Base-by-base conservation (phyloP, 2,113 vertebrate genomes). In the Pseudorectes ferrugineus region DNA sequence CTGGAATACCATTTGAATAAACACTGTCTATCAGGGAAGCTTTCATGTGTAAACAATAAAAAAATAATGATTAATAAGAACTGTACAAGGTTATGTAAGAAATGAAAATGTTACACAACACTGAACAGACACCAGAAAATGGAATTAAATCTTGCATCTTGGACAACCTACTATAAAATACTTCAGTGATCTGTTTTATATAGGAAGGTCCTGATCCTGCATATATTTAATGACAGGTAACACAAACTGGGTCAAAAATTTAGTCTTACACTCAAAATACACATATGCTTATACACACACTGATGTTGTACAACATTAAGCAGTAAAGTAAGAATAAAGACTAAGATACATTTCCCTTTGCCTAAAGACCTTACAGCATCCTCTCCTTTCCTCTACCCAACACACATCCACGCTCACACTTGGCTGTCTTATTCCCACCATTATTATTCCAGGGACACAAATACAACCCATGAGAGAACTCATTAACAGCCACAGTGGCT, bases 61-160 rank as follows among this genome's bases (percentile, higher is more conserved):
- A 85, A 88, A 67, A 38, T 77, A 71, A 94, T 65, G 31, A 90
- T 84, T 96, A 93, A 86, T 93, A 96, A 95, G 92, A 92, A 81
- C 29, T 38, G 20, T 61, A 83, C 86, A 92, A 87, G 55, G 57
- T 81, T 84, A 92, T 49, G 45, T 28, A 40, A 88, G 85, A 94
- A 96, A 90, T 74, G n/a, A 80, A 94, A 96, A 70, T 0, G 21
- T 74, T 73, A 73, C 68, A 92, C 63, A 94, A 93, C 75, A 88
- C 43, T 88, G 81, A 96, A 78, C 36, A 93, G 85, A 86, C 72
- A 92, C 23, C 55, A 95, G 52, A 86, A 93, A 92, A 80, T 1
- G 7, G 33, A 97, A 93, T 88, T 74, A 93, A 70, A 80, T 88
- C 72, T 85, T 79, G 13, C 89, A 85, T 79, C 46, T 79, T 89